Evolutionary conservation across 1,140 invertebrate genomes (phyloP).

Genomic region (Zaprionus vittiger): DNA sequence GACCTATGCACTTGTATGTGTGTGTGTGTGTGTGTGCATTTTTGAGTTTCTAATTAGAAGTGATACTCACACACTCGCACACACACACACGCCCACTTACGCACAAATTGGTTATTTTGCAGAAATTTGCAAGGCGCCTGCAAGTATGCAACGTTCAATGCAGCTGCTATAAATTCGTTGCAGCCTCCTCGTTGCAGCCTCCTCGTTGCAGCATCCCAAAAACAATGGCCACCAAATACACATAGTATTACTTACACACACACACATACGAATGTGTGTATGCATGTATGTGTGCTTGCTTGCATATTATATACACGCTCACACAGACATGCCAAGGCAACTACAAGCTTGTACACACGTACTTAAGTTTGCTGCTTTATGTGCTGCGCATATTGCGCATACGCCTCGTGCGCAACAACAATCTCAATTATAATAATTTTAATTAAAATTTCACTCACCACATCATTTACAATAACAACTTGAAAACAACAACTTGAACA

Average conservation of each 20-base stretch:
- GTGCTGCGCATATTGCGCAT: constrained; percentile 33
- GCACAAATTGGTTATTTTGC: constrained; percentile 74
- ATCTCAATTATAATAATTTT: constrained; percentile 78
- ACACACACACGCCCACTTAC: constrained; percentile 40
- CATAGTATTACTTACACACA: constrained; percentile 9
- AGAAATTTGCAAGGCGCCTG: constrained; percentile 74
- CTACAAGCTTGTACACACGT: constrained; percentile 11
- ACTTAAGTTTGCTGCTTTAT: constrained; percentile 20
- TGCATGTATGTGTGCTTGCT: background rate
- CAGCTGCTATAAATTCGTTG: constrained; percentile 78
- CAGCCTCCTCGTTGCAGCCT: constrained; percentile 22
- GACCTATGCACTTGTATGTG: no score
- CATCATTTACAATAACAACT: constrained; percentile 46
- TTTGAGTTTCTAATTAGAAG: constrained; percentile 82
- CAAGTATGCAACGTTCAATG: constrained; percentile 69
- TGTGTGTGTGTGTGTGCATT: constrained; percentile 59
- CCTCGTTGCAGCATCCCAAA: constrained; percentile 14
- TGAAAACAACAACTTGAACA: constrained; percentile 68
- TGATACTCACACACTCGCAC: constrained; percentile 74
- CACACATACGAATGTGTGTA: constrained; percentile 32
- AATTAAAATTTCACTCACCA: constrained; percentile 70
- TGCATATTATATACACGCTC: constrained; percentile 13
- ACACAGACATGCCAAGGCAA: constrained; percentile 24
- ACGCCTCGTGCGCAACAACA: constrained; percentile 36
- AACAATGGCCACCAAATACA: constrained; percentile 15